phyloP scores from a whole-genome alignment of 64 coral and sea anemone species.

The Orbicella faveolata region DNA sequence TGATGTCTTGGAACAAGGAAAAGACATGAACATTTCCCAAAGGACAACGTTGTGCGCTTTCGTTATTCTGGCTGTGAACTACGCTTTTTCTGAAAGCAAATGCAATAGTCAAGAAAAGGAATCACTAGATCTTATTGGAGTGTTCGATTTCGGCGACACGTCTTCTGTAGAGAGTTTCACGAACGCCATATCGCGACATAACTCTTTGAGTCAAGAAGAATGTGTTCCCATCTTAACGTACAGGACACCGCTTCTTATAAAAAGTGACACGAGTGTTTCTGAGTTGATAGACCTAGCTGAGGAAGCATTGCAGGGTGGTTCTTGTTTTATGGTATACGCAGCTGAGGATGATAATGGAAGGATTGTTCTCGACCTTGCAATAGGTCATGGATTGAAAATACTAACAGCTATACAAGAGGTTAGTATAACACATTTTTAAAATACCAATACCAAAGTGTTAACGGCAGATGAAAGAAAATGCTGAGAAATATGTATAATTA shows the following conservation, averaged over 20 bases:
- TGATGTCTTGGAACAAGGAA: conserved; percentile 7
- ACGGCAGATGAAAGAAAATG: not conserved
- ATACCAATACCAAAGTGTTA: too few relatives aligned
- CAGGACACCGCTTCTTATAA: not conserved
- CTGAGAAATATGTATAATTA: too few relatives aligned
- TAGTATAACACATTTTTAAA: not conserved
- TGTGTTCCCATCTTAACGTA: not conserved
- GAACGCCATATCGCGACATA: conserved; percentile 4
- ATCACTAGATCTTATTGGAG: not conserved
- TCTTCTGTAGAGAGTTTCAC: not conserved
- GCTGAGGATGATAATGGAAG: not conserved
- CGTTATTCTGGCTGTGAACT: not conserved
- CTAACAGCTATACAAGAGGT: conserved; percentile 22
- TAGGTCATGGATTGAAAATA: not conserved
- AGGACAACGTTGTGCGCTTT: not conserved
- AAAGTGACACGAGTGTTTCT: not conserved
- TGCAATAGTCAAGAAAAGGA: conserved; percentile 5
- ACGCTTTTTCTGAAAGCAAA: not conserved
- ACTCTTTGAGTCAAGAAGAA: not conserved
- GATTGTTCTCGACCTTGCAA: conserved; percentile 13
- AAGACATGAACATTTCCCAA: not conserved
- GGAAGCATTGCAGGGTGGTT: not conserved
- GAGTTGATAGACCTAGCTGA: conserved; percentile 16
- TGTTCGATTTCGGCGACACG: conserved; percentile 17
- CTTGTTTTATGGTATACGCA: conserved; percentile 37